Evolutionary conservation across 1,140 invertebrate genomes (phyloP).

Genomic region (Homalodisca vitripennis): DNA sequence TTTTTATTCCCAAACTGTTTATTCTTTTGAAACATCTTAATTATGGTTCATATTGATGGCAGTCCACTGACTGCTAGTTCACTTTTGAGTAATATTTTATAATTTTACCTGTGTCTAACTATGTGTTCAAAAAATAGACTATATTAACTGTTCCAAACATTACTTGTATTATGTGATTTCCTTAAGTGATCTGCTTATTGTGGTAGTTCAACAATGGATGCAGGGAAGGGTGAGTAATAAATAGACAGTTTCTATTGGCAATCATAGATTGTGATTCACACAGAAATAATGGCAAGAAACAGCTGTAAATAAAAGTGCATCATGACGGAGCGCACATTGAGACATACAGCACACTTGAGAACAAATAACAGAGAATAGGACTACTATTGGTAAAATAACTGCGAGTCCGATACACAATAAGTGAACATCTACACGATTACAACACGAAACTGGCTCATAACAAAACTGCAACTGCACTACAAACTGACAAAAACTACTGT

Average conservation of each 20-base stretch:
- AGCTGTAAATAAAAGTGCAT: conserved; percentile 19
- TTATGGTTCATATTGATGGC: no score
- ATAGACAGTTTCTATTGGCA: conserved; percentile 17
- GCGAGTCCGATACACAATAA: background rate
- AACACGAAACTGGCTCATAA: conserved; percentile 1
- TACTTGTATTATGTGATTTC: no score
- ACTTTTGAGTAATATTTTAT: no score
- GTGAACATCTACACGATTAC: background rate
- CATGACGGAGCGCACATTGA: conserved; percentile 16
- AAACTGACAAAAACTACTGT: no score
- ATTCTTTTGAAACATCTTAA: no score
- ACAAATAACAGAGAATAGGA: background rate
- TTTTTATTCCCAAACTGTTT: no score
- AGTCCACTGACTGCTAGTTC: no score
- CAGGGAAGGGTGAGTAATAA: background rate
- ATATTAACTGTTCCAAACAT: no score
- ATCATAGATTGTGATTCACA: conserved; percentile 23
- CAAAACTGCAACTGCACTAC: background rate
- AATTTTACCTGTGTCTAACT: no score
- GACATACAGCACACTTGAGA: conserved; percentile 23
- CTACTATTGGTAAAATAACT: conserved; percentile 11
- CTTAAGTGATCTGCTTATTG: no score
- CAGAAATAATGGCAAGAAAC: conserved; percentile 26
- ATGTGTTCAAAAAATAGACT: no score
- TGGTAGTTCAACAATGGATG: no score